Conservation (phyloP, 2,797 vertebrate genomes). For the Hylomyscus alleni region DNA sequence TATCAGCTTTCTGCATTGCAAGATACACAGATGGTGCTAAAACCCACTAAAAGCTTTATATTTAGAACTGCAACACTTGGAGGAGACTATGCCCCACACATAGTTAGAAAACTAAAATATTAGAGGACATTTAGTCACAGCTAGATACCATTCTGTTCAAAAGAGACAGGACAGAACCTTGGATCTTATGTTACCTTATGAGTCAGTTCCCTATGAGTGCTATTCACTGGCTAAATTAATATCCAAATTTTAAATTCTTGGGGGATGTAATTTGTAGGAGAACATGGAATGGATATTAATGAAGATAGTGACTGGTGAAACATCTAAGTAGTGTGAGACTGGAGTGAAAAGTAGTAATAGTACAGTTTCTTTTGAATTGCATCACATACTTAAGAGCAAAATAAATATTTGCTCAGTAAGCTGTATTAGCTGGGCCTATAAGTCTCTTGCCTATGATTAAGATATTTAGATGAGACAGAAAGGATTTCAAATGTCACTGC, state of each 20-base stretch:
- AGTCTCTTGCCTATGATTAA: conserved; percentile 43
- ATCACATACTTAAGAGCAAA: conserved; percentile 43
- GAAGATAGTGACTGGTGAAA: neutral
- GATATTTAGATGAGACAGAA: conserved; percentile 60
- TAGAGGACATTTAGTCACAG: neutral
- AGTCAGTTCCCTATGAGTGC: neutral
- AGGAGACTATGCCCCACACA: neutral
- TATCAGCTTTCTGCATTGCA: conserved; percentile 27
- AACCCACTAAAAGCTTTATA: neutral
- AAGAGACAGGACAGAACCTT: neutral
- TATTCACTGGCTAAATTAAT: conserved; percentile 4
- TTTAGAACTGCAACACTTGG: neutral
- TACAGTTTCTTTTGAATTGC: neutral
- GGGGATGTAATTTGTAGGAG: conserved; percentile 12
- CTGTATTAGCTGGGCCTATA: neutral
- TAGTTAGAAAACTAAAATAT: neutral
- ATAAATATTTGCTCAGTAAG: conserved; percentile 49
- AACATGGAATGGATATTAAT: conserved; percentile 28
- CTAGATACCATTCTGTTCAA: neutral
- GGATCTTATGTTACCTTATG: neutral
- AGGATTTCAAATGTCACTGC: conserved; percentile 56
- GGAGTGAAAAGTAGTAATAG: neutral
- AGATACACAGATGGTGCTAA: neutral
- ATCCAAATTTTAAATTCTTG: neutral
- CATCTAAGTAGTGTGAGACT: conserved; percentile 9